These are phyloP conservation scores for Phrynocephalus vlangalii DNA, from an alignment of 2,797 vertebrate species.

Conservation along the genomic window DNA sequence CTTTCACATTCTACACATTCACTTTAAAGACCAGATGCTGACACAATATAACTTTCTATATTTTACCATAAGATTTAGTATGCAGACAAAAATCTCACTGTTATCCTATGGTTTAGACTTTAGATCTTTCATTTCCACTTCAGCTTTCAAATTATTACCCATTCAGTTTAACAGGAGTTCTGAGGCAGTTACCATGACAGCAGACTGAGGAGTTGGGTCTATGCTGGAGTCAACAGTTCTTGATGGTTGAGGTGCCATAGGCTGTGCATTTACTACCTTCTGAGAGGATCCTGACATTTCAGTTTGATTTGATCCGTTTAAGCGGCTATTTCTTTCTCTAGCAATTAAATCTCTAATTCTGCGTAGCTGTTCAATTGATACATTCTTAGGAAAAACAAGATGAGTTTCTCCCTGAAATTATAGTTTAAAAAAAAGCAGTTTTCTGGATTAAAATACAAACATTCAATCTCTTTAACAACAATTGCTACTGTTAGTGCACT, in stretches of 20 bases:
- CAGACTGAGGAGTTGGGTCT: slow-evolving; percentile 35
- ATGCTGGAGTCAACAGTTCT: slow-evolving; percentile 33
- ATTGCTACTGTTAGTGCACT: neutral
- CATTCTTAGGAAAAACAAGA: slow-evolving; percentile 91
- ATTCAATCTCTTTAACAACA: neutral
- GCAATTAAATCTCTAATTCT: slow-evolving; percentile 90
- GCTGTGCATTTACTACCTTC: slow-evolving; percentile 16
- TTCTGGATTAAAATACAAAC: slow-evolving; percentile 36
- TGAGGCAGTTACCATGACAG: slow-evolving; percentile 70
- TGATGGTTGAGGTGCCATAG: slow-evolving; percentile 30
- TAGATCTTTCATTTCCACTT: slow-evolving; percentile 14
- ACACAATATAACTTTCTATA: neutral
- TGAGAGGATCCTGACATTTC: slow-evolving; percentile 64
- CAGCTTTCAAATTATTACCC: neutral
- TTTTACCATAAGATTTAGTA: neutral
- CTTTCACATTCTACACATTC: neutral
- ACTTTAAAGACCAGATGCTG: neutral
- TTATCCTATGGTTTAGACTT: neutral
- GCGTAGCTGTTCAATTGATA: slow-evolving; percentile 88
- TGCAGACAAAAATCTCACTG: neutral
- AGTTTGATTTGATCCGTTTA: slow-evolving; percentile 68
- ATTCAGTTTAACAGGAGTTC: slow-evolving; percentile 7
- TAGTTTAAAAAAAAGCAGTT: slow-evolving; percentile 26
- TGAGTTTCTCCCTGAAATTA: slow-evolving; percentile 91
- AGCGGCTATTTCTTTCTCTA: slow-evolving; percentile 85